These are phyloP conservation scores for Tetramorium parvispinum DNA, from an alignment of 1,140 invertebrate genomes.

Conservation along the genomic window DNA sequence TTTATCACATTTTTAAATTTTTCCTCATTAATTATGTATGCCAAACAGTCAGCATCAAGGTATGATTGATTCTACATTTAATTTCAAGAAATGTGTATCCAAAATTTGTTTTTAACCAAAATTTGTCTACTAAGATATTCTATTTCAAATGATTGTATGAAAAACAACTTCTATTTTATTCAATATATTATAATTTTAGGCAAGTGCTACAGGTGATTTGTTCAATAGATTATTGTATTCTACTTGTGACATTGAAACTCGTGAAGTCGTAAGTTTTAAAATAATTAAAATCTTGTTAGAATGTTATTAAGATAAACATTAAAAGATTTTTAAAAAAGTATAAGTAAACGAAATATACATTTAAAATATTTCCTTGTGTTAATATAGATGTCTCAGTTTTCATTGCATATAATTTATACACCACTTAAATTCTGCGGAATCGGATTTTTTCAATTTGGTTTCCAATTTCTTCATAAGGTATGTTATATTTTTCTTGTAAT, in stretches of 20 bases:
- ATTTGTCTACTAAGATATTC: too few relatives aligned
- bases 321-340: not conserved
- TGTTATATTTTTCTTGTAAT: not conserved
- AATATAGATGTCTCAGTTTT: not conserved
- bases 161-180: not conserved
- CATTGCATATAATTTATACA: not conserved
- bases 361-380: not conserved
- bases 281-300: too few relatives aligned
- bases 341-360: not conserved
- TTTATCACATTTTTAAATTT: too few relatives aligned
- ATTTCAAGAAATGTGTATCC: too few relatives aligned
- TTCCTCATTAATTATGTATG: too few relatives aligned
- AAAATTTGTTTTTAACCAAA: too few relatives aligned
- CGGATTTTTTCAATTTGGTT: too few relatives aligned
- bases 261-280: slow-evolving; percentile 28
- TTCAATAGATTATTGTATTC: not conserved
- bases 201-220: not conserved
- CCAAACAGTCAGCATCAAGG: too few relatives aligned
- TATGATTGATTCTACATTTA: too few relatives aligned
- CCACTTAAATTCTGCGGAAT: slow-evolving; percentile 8
- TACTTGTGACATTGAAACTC: not conserved
- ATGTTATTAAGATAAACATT: too few relatives aligned
- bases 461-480: not conserved
- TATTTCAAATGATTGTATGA: too few relatives aligned
- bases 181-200: not conserved